A percentile compares a stretch with the other conserved stretches of the same genome.
These are phyloP conservation scores for Petrocephalus microphthalmus DNA, from an alignment of 2,113 vertebrate species.

Conservation along the genomic window DNA sequence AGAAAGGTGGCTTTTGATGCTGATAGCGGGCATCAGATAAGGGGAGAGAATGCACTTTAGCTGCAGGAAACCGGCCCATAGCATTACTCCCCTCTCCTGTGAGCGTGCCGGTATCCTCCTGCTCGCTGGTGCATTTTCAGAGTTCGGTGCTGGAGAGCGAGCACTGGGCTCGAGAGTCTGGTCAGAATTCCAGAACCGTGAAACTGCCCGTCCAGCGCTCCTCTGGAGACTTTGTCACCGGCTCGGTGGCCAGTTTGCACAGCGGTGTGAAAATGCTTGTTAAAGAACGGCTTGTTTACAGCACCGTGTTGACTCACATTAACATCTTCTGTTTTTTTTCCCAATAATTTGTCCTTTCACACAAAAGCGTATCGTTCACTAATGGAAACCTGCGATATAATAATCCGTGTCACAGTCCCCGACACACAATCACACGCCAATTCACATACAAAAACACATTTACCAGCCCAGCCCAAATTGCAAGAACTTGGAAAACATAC, in stretches of 20 bases:
- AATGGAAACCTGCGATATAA: neutral
- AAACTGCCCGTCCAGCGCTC: neutral
- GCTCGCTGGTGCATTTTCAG: neutral
- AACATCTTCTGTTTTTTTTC: neutral
- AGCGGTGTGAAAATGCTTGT: neutral
- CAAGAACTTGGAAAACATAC: neutral
- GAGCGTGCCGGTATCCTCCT: neutral
- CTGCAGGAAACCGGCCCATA: neutral
- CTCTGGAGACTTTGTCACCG: neutral
- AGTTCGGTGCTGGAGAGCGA: neutral
- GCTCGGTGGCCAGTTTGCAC: neutral
- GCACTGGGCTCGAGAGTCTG: neutral
- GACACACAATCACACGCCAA: neutral
- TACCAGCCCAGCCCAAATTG: neutral
- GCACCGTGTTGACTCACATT: neutral
- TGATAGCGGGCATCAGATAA: slow-evolving; percentile 1
- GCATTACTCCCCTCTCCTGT: neutral
- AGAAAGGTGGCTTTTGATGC: slow-evolving; percentile 28
- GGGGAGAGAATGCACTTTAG: slow-evolving; percentile 25
- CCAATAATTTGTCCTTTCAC: neutral
- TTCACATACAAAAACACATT: neutral
- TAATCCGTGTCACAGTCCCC: neutral
- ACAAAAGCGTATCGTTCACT: neutral
- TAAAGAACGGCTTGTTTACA: neutral
- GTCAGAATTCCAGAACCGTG: neutral